Percentiles rank a stretch among this genome's conserved stretches.
These are phyloP conservation scores for Dendrolimus houi DNA, from an alignment of 2,888 invertebrate species.

Conservation along the genomic window DNA sequence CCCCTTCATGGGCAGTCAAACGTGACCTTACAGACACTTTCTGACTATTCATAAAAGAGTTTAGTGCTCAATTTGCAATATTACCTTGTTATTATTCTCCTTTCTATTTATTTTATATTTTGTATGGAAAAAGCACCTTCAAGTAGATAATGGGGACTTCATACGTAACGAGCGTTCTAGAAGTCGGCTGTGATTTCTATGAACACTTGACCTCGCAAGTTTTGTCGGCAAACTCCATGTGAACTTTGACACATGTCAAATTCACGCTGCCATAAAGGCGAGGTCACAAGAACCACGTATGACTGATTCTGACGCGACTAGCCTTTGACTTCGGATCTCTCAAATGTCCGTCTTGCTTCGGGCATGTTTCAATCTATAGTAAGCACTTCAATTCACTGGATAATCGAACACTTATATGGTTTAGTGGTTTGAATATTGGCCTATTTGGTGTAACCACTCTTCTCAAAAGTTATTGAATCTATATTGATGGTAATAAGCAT, in stretches of 20 bases:
- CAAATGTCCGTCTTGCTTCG: conserved; percentile 46
- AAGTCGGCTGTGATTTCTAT: no score
- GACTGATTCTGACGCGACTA: conserved; percentile 65
- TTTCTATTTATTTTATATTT: no score
- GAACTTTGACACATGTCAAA: conserved; percentile 10
- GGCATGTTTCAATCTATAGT: conserved; percentile 45
- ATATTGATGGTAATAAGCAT: no score
- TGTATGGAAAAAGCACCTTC: no score
- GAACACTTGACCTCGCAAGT: background rate
- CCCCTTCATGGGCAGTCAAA: no score
- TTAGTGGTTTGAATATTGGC: background rate
- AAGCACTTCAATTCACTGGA: background rate
- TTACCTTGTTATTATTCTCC: no score
- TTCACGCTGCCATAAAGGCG: conserved; percentile 31
- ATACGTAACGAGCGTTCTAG: no score
- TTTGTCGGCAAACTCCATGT: background rate
- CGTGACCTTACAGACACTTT: no score
- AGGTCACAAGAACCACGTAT: conserved; percentile 31
- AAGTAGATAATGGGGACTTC: no score
- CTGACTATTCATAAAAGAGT: no score
- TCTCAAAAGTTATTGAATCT: background rate
- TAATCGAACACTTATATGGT: background rate
- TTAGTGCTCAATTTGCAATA: no score
- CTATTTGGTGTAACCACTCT: background rate
- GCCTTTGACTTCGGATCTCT: conserved; percentile 67